These are phyloP conservation scores for Neopipo cinnamomea DNA, from an alignment of 2,113 vertebrate genomes.

Conservation along the genomic window DNA sequence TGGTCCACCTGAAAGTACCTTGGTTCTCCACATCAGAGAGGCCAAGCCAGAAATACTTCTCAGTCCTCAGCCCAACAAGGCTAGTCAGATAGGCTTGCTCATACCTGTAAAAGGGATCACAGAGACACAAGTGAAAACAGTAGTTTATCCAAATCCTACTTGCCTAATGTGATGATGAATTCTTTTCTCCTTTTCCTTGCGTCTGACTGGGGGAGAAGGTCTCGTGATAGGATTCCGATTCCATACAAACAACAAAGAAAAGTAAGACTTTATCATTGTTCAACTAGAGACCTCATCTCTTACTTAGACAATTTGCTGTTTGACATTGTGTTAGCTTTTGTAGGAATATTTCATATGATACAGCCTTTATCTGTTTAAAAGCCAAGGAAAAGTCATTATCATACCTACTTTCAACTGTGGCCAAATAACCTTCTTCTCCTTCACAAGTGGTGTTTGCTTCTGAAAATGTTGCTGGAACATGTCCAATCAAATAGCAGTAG, in stretches of 20 bases:
- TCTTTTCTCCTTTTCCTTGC: neutral
- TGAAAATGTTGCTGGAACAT: conserved; percentile 76
- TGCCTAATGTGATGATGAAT: neutral
- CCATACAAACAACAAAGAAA: neutral
- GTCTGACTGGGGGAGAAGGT: neutral
- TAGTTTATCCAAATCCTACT: neutral
- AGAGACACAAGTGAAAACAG: neutral
- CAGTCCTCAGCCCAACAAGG: conserved; percentile 84
- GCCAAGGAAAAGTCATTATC: neutral
- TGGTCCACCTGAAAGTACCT: conserved; percentile 81
- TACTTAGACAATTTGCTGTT: neutral
- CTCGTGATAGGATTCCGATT: neutral
- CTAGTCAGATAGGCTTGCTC: conserved; percentile 91
- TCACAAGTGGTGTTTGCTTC: conserved; percentile 82
- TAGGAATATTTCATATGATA: neutral
- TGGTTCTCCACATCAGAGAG: conserved; percentile 77
- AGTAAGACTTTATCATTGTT: accelerated
- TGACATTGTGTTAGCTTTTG: neutral
- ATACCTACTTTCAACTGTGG: conserved; percentile 84
- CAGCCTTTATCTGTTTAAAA: neutral
- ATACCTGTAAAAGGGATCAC: conserved; percentile 73
- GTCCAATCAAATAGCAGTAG: conserved; percentile 84
- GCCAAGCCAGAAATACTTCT: conserved; percentile 91
- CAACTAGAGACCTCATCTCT: neutral
- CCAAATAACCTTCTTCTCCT: conserved; percentile 64